Evolutionary conservation across 2,797 vertebrate genomes (phyloP).

Genomic region (Peromyscus attwateri): DNA sequence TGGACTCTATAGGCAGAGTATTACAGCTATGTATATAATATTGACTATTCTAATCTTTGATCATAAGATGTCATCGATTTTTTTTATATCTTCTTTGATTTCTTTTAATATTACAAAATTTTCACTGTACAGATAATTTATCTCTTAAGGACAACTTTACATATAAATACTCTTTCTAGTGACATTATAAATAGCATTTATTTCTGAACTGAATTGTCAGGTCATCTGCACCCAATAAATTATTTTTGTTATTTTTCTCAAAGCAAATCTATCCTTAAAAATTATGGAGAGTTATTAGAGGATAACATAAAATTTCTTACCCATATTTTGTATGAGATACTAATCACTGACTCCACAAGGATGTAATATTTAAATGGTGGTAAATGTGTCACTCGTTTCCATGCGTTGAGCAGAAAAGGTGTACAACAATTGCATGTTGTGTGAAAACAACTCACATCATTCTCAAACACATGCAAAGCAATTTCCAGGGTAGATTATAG

Average conservation of each 20-base stretch:
- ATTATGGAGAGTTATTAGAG: not conserved
- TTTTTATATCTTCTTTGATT: not conserved
- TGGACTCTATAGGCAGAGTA: not conserved
- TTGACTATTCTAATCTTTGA: not conserved
- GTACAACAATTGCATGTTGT: not conserved
- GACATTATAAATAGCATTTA: not conserved
- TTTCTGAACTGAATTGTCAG: not conserved
- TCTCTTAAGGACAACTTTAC: not conserved
- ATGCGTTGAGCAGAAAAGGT: not conserved
- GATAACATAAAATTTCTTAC: not conserved
- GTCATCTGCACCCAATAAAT: not conserved
- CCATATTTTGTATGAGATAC: not conserved
- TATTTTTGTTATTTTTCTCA: not conserved
- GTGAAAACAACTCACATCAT: not conserved
- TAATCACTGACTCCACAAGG: not conserved
- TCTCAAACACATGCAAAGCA: not conserved
- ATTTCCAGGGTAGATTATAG: not conserved
- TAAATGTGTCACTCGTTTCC: not conserved
- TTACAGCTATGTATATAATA: not conserved
- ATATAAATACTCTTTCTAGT: not conserved
- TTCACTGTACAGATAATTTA: not conserved
- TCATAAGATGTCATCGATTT: not conserved
- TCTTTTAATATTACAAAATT: not conserved
- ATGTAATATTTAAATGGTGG: not conserved
- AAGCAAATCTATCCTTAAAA: not conserved